Percentiles rank a stretch among this genome's conserved stretches.
These are phyloP conservation scores for Aphodius granarius DNA, from an alignment of 2,888 invertebrate species.

Conservation along the genomic window DNA sequence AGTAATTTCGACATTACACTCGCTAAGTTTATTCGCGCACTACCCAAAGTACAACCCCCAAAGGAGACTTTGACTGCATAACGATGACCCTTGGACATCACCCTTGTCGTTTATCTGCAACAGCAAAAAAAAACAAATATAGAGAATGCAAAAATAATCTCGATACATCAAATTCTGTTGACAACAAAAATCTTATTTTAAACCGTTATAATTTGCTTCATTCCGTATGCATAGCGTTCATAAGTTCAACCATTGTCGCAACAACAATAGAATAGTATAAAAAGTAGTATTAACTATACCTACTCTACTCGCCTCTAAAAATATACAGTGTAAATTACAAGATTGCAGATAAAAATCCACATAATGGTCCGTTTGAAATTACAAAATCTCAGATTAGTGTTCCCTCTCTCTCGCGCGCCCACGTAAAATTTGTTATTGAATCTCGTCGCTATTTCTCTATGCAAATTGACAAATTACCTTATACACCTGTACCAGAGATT, in stretches of 20 bases:
- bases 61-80: no score
- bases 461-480: slow-evolving; percentile 8
- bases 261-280: background rate
- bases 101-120: no score
- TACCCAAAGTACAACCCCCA: no score
- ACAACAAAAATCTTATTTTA: background rate
- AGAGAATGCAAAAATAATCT: no score
- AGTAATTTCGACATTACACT: no score
- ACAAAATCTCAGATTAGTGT: background rate
- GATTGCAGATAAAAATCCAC: background rate
- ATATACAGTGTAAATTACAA: background rate
- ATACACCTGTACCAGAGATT: background rate
- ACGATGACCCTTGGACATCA: no score
- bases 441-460: slow-evolving; percentile 1
- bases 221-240: background rate
- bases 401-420: background rate
- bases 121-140: no score
- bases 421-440: background rate
- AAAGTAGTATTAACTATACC: background rate
- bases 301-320: background rate
- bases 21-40: no score
- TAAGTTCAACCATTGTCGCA: background rate
- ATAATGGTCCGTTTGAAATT: background rate
- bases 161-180: no score
- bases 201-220: background rate